These are phyloP conservation scores for Myotis lucifugus DNA, from an alignment of 2,113 vertebrate species.

Conservation along the genomic window DNA sequence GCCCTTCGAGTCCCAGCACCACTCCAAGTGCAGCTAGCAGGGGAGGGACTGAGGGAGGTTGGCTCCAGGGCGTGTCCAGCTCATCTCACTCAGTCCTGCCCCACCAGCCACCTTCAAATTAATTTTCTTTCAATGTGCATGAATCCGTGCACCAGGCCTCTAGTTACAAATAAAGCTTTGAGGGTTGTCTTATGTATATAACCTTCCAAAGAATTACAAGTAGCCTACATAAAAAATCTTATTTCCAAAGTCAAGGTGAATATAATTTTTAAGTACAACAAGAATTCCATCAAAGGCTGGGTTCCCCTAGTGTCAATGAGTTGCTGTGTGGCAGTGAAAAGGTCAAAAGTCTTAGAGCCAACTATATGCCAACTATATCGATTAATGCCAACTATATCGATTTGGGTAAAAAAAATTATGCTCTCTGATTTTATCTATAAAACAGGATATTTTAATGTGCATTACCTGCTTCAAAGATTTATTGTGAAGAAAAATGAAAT, in stretches of 20 bases:
- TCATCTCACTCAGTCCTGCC: too few species aligned
- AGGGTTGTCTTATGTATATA: not conserved
- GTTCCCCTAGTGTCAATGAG: not conserved
- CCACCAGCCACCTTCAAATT: too few species aligned
- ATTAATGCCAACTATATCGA: too few species aligned
- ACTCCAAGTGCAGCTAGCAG: too few species aligned
- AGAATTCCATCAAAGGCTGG: not conserved
- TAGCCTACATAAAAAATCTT: not conserved
- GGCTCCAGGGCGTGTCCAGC: too few species aligned
- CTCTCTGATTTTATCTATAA: not conserved
- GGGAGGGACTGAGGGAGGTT: too few species aligned
- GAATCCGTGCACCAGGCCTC: too few species aligned
- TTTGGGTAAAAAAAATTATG: not conserved
- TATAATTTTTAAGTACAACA: not conserved
- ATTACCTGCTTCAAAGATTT: not conserved
- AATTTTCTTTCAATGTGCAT: too few species aligned
- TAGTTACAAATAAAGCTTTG: not conserved
- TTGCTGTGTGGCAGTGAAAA: not conserved
- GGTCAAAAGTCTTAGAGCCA: not conserved
- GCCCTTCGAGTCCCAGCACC: too few species aligned
- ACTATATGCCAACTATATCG: not conserved
- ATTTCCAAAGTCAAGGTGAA: not conserved
- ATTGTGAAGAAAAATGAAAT: slow-evolving; percentile 33
- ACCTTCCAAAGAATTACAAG: not conserved
- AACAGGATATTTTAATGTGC: not conserved